Conservation (phyloP, 2,888 invertebrate species). For the Stomorhina lunata region DNA sequence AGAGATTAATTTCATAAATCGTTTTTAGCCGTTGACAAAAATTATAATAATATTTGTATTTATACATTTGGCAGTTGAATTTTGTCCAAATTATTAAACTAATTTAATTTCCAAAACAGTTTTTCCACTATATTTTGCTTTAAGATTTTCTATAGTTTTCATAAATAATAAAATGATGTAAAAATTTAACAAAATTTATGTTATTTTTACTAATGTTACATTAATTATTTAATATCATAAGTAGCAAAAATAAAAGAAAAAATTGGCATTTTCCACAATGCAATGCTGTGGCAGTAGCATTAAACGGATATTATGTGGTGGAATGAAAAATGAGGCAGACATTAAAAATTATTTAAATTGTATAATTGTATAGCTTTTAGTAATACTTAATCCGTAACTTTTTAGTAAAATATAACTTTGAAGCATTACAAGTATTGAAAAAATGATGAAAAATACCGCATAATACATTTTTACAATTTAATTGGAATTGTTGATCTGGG, state of each 20-base stretch:
- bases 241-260: background rate
- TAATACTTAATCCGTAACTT: background rate
- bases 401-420: background rate
- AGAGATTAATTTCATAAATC: too few relatives aligned
- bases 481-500: background rate
- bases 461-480: background rate
- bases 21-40: too few relatives aligned
- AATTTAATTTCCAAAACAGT: too few relatives aligned
- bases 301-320: background rate
- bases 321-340: background rate
- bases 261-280: background rate
- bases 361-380: background rate
- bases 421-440: background rate
- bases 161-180: background rate
- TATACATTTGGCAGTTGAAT: too few relatives aligned
- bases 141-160: too few relatives aligned
- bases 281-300: background rate
- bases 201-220: background rate
- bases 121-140: too few relatives aligned
- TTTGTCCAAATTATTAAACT: too few relatives aligned
- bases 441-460: background rate
- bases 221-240: constrained; percentile 20
- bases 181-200: constrained; percentile 7
- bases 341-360: background rate
- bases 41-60: too few relatives aligned